phyloP scores from a whole-genome alignment of 2,888 invertebrate species.

The Coenonympha glycerion region DNA sequence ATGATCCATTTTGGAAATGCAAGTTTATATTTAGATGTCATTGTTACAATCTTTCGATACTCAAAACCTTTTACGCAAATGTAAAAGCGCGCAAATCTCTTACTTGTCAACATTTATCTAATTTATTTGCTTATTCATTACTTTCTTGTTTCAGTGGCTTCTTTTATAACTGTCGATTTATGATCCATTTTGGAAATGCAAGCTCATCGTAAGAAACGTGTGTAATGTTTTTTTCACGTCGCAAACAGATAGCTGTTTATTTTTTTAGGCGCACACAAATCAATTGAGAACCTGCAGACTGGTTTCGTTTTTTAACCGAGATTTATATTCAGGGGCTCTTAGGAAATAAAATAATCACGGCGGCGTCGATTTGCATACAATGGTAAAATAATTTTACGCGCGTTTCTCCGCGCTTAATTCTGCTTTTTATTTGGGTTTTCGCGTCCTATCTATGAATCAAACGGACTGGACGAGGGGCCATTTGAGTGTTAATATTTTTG shows the following conservation, averaged over 20 bases:
- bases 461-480: slow-evolving; percentile 56
- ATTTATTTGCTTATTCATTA: slow-evolving; percentile 17
- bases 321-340: slow-evolving; percentile 71
- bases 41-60: slow-evolving; percentile 6
- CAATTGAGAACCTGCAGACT: slow-evolving; percentile 53
- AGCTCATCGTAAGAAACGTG: not conserved
- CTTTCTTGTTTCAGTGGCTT: slow-evolving; percentile 14
- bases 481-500: slow-evolving; percentile 72
- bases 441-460: slow-evolving; percentile 75
- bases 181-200: slow-evolving; percentile 4
- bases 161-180: slow-evolving; percentile 11
- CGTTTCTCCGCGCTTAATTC: slow-evolving; percentile 74
- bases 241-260: slow-evolving; percentile 17
- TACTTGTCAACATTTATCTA: slow-evolving; percentile 13
- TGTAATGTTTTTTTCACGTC: slow-evolving; percentile 5
- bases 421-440: slow-evolving; percentile 73
- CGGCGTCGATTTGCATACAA: slow-evolving; percentile 74
- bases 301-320: slow-evolving; percentile 64
- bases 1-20: slow-evolving; percentile 4
- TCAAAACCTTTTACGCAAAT: slow-evolving; percentile 3
- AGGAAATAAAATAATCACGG: slow-evolving; percentile 76
- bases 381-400: slow-evolving; percentile 77
- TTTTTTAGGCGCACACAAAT: slow-evolving; percentile 51
- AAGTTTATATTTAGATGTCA: no score
- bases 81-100: slow-evolving; percentile 2